phyloP scores from a whole-genome alignment of 2,888 invertebrate species.

The Harpalus rufipes region DNA sequence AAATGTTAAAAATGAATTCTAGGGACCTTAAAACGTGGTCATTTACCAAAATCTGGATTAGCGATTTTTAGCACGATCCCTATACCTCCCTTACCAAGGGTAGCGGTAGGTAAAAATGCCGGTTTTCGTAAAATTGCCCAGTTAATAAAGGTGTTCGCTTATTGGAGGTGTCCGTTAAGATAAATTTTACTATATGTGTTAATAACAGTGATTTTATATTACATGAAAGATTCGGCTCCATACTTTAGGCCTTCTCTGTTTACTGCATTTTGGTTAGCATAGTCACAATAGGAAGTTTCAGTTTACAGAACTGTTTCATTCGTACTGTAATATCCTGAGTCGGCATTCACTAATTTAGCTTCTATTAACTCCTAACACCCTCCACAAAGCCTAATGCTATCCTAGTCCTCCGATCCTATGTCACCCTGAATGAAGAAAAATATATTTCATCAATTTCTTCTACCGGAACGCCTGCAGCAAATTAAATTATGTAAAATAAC shows the following conservation, averaged over 20 bases:
- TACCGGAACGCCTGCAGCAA: constrained; percentile 9
- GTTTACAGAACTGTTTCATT: neutral
- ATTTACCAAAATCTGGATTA: too few species aligned
- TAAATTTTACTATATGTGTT: too few species aligned
- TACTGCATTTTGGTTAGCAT: neutral
- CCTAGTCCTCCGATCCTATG: neutral
- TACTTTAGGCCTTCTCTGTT: neutral
- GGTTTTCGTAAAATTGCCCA: too few species aligned
- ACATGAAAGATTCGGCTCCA: too few species aligned
- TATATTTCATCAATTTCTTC: constrained; percentile 5
- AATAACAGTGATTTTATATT: too few species aligned
- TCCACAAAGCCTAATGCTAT: neutral
- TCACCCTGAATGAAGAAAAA: neutral
- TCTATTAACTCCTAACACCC: neutral
- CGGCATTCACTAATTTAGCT: neutral
- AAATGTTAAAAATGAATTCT: too few species aligned
- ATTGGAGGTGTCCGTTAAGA: too few species aligned
- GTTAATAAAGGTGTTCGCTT: too few species aligned
- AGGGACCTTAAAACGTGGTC: too few species aligned
- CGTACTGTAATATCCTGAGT: constrained; percentile 1
- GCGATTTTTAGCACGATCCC: too few species aligned
- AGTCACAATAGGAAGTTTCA: neutral
- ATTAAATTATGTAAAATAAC: constrained; percentile 50
- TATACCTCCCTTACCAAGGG: too few species aligned
- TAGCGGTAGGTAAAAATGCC: too few species aligned